Evolutionary conservation across 1,140 invertebrate species (phyloP), one percentile per base, ranked within the genome.

Genomic region (Helicoverpa armigera): DNA sequence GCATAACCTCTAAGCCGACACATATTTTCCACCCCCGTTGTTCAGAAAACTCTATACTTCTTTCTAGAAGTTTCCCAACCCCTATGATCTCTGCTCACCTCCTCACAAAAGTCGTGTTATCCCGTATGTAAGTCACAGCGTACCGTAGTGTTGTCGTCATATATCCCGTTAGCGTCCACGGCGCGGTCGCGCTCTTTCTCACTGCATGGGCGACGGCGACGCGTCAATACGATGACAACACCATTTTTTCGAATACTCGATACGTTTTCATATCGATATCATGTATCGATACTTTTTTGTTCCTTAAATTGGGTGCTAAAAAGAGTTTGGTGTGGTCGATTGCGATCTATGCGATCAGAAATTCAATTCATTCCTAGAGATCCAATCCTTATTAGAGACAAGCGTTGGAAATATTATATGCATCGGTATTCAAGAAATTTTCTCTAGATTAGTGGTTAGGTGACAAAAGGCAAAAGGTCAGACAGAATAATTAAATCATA

Each of bases 61-160:
- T 14, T n/a, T 14, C 53, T 54, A 14, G 14, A 54, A 7, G 0
- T 3, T 14, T 54, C 53, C 53, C 53, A 3, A 14, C 14, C 5
- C n/a, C 13, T 58, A n/a, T 16, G n/a, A 18, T 58, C n/a, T 58
- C 61, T 65, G 31, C 31, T 43, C 56, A 58, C 16, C 56, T 29
- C 23, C 13, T n/a, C 35, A 35, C n/a, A 31, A 65, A 65, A 65
- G 61, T 65, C 65, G 65, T 51, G 65, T 69, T 69, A 65, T 43
- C 61, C 65, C 43, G 65, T 69, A 69, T 69, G 65, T 69, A 69
- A 69, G 65, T 69, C 65, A 69, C 65, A 69, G 43, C 65, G 48
- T 69, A 50, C 65, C 65, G 43, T 69, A 61, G 60, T 61, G 60
- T 61, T 61, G 65, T 69, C 65, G 65, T 51, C 65, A 69, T 12